Evolutionary conservation across 2,113 vertebrate genomes (phyloP).

Genomic region (Proterorhinus semilunaris): DNA sequence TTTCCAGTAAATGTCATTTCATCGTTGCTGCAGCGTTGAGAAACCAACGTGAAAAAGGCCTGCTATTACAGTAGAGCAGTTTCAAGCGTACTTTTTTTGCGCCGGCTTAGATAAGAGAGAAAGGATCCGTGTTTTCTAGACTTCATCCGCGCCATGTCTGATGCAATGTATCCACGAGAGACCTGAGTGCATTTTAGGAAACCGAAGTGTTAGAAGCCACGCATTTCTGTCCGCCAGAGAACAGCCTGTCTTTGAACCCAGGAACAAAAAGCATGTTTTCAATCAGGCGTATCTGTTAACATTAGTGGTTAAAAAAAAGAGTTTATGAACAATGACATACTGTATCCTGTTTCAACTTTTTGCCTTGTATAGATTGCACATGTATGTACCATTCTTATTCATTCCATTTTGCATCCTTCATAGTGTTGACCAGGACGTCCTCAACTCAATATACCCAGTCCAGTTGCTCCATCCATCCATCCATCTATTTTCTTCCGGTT

Average conservation of each 20-base stretch:
- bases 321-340: neutral
- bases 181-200: slow-evolving; percentile 45
- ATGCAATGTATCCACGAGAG: slow-evolving; percentile 32
- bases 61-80: slow-evolving; percentile 55
- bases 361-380: neutral
- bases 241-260: neutral
- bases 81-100: slow-evolving; percentile 42
- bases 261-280: slow-evolving; percentile 14
- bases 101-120: slow-evolving; percentile 44
- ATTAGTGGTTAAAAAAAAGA: neutral
- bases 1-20: slow-evolving; percentile 77
- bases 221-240: slow-evolving; percentile 15
- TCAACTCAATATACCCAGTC: no score
- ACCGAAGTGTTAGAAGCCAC: slow-evolving; percentile 13
- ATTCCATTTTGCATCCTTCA: no score
- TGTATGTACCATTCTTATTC: no score
- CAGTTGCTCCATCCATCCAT: no score
- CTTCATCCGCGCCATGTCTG: slow-evolving; percentile 33
- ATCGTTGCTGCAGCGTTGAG: slow-evolving; percentile 65
- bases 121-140: slow-evolving; percentile 36
- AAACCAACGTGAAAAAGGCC: slow-evolving; percentile 53
- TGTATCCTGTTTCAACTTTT: neutral
- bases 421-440: no score
- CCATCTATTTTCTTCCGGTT: no score
- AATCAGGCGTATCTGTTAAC: neutral